phyloP scores from a whole-genome alignment of 1,140 invertebrate genomes.

The Apocrypta bakeri region DNA sequence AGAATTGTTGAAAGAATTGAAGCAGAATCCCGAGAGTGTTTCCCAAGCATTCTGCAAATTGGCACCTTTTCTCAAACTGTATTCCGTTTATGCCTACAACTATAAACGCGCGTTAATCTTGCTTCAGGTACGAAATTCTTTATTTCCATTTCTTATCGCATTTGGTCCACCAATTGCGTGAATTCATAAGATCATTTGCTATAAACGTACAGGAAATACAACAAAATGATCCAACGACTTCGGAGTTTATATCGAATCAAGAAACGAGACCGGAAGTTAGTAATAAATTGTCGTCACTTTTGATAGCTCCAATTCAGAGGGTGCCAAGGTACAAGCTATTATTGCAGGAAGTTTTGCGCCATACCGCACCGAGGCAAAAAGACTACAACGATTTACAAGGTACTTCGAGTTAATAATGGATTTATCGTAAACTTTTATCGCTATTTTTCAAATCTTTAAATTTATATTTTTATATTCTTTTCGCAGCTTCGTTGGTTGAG shows the following conservation, averaged over 20 bases:
- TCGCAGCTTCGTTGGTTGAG: slow-evolving; percentile 79
- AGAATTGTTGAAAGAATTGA: slow-evolving; percentile 80
- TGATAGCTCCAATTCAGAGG: slow-evolving; percentile 86
- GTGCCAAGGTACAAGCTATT: slow-evolving; percentile 85
- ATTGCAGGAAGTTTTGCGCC: slow-evolving; percentile 80
- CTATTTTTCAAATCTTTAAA: neutral
- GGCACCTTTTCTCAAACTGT: slow-evolving; percentile 86
- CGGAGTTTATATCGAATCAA: slow-evolving; percentile 78
- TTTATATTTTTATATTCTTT: slow-evolving; percentile 19
- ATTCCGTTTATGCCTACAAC: slow-evolving; percentile 86
- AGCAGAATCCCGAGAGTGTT: slow-evolving; percentile 77
- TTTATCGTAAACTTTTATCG: too few species aligned
- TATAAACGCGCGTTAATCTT: slow-evolving; percentile 78
- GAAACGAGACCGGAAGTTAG: slow-evolving; percentile 83
- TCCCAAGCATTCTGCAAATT: slow-evolving; percentile 81
- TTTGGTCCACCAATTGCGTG: too few species aligned
- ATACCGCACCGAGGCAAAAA: slow-evolving; percentile 77
- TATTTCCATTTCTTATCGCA: slow-evolving; percentile 18
- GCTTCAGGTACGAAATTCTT: slow-evolving; percentile 70
- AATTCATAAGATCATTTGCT: too few species aligned
- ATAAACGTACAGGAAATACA: slow-evolving; percentile 77
- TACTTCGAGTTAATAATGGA: slow-evolving; percentile 16
- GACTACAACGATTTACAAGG: slow-evolving; percentile 76
- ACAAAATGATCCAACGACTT: slow-evolving; percentile 77
- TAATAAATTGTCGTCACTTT: slow-evolving; percentile 80